phyloP scores from a whole-genome alignment of 2,888 invertebrate genomes.

The Taphrorychus bicolor region DNA sequence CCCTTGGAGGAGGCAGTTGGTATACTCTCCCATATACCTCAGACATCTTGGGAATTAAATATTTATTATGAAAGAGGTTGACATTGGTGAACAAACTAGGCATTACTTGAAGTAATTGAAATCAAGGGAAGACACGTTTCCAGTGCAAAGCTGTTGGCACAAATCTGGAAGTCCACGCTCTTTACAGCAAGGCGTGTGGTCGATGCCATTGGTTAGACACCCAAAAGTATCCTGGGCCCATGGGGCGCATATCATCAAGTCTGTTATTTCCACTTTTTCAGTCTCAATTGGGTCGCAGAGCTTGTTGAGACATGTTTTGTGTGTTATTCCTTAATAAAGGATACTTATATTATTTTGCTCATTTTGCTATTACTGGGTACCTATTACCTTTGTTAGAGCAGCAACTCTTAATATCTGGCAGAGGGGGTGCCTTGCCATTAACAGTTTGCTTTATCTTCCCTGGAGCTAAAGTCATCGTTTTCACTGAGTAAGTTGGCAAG shows the following conservation, averaged over 20 bases:
- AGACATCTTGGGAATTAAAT: slow-evolving; percentile 66
- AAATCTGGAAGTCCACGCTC: slow-evolving; percentile 76
- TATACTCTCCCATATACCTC: slow-evolving; percentile 81
- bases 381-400: slow-evolving; percentile 71
- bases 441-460: slow-evolving; percentile 67
- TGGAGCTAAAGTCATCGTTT: slow-evolving; percentile 75
- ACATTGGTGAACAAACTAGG: too few relatives aligned
- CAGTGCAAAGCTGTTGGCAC: slow-evolving; percentile 80
- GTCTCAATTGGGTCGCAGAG: slow-evolving; percentile 77
- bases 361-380: too few relatives aligned
- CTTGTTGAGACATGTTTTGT: slow-evolving; percentile 77
- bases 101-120: slow-evolving; percentile 81
- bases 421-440: slow-evolving; percentile 68
- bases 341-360: too few relatives aligned
- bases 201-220: slow-evolving; percentile 79
- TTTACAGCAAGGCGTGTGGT: slow-evolving; percentile 83
- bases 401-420: slow-evolving; percentile 77
- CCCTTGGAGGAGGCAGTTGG: slow-evolving; percentile 82
- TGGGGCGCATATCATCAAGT: slow-evolving; percentile 88
- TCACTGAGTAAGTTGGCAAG: slow-evolving; percentile 74
- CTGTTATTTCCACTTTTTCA: slow-evolving; percentile 68
- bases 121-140: slow-evolving; percentile 79
- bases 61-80: background rate
- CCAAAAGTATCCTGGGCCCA: slow-evolving; percentile 84
- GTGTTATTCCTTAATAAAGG: slow-evolving; percentile 63